Evolutionary conservation across 2,797 vertebrate genomes (phyloP), one percentile per base, ranked within the genome.

Genomic region (Nyctibius grandis): DNA sequence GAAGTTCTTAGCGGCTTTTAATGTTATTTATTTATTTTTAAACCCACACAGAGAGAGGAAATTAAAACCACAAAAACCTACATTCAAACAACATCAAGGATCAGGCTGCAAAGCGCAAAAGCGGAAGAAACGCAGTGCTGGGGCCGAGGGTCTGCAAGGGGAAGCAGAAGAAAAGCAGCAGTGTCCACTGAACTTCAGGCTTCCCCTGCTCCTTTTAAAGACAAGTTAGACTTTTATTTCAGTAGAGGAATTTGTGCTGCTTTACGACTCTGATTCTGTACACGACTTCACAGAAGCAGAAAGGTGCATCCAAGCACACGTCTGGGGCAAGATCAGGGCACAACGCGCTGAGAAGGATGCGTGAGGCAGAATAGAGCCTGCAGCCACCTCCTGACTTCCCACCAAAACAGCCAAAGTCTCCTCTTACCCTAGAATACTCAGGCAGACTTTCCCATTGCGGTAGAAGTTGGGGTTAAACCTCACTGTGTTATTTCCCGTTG

Each of bases 391-490:
- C 79, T 67, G 65, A 11, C 11, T 18, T 34, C 89, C 93, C 95
- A 73, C 3, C 40, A 9, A 38, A 88, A 88, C 11, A 92, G 80
- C 73, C 89, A 31, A 91, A 65, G 78, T 91, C 97, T 96, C 97
- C 95, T 97, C 98, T 98, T 98, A 99, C 99, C 99, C 99, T 54
- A 99, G 98, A 97, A 99, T 99, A 98, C 99, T 99, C 97, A 99
- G 99, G 98, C 99, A 99, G 94, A 99, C 99, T 95, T 99, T 99
- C 97, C 99, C 99, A 79, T 99, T 99, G 95, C 99, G 99, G 98
- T 99, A 99, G 97, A 99, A 99, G 98, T 99, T 99, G 97, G 99
- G 99, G 98, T 99, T 99, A 98, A 99, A 99, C 92, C 99, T 98
- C 89, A 99, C 99, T 17, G 98, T 99, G 98, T 99, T 99, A 98